Base-by-base conservation (phyloP, 2,888 invertebrate species). In the Crepidodera aurea region DNA sequence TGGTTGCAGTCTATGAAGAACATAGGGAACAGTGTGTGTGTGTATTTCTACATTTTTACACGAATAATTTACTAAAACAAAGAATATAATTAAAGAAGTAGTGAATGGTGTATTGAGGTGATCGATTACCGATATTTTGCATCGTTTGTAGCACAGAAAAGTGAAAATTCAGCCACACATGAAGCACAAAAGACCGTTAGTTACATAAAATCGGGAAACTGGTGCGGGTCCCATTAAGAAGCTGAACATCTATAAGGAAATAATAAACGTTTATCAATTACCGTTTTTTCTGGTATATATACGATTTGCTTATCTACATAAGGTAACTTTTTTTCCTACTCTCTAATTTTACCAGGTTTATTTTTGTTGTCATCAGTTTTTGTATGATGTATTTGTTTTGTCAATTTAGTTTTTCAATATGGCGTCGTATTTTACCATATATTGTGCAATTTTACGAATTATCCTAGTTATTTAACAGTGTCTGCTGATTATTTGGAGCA, bases 381-480 rank as follows among this genome's bases (percentile, higher is more conserved):
- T 65, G 63, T 64, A 62, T 60, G 60, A 57, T 60, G 50, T 67
- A 68, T 69, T 68, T 73, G 68, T 71, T 70, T 73, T 73, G 74
- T 72, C 70, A 70, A 71, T 72, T 69, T 58, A 63, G 66, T 72
- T 70, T 71, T 76, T 70, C 76, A 76, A 76, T 73, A 76, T 76
- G 76, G 76, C 70, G 70, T 63, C 62, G 66, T 73, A 72, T 74
- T 72, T 72, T 71, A 69, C 68, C 72, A 72, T 65, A 70, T 71
- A 71, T 71, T 62, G 61, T 68, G 60, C 55, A 56, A 67, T 70
- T 69, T 66, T 65, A 51, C 27, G 16, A 51, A 48, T 58, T 64
- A 64, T 51, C 39, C 13, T 44, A 27, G 37, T 44, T 22, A 37
- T 54, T 62, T 39, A 51, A 10, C 37, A 18, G 39, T 62, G 46